A percentile compares a stretch with the other conserved stretches of the same genome.
Conservation (phyloP, 2,888 invertebrate genomes). For the Carabus problematicus region DNA sequence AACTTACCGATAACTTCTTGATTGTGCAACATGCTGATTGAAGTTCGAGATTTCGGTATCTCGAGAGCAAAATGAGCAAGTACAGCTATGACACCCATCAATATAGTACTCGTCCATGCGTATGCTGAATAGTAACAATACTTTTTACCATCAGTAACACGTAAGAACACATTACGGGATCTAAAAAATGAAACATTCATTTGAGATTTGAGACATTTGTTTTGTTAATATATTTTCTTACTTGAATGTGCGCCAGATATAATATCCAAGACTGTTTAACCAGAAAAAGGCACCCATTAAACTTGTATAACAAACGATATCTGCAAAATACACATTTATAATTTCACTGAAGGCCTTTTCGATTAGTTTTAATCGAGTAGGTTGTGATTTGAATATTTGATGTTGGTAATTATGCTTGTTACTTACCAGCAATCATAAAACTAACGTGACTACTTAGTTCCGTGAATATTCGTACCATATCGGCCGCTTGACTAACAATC, state of each 20-base stretch:
- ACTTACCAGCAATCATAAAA: conserved; percentile 77
- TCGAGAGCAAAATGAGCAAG: conserved; percentile 84
- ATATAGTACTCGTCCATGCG: conserved; percentile 77
- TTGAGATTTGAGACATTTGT: too few relatives aligned
- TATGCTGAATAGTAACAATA: conserved; percentile 87
- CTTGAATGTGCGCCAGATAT: conserved; percentile 88
- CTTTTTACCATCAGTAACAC: conserved; percentile 85
- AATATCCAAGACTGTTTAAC: conserved; percentile 85
- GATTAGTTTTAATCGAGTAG: too few relatives aligned
- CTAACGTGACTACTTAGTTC: conserved; percentile 82
- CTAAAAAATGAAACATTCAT: conserved; percentile 56
- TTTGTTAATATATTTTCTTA: conserved; percentile 48
- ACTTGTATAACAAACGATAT: conserved; percentile 78
- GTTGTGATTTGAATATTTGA: conserved; percentile 26
- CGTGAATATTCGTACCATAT: conserved; percentile 79
- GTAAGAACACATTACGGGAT: conserved; percentile 82
- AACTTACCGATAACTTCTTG: conserved; percentile 76
- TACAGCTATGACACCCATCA: conserved; percentile 77
- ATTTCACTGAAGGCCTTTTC: too few relatives aligned
- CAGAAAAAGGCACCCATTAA: conserved; percentile 84
- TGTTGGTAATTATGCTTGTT: conserved; percentile 18
- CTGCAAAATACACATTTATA: conserved; percentile 64
- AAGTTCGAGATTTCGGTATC: conserved; percentile 63
- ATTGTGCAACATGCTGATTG: conserved; percentile 63
- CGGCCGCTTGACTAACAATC: conserved; percentile 78